phyloP scores from a whole-genome alignment of 2,888 invertebrate species.

The Drosophila testacea region DNA sequence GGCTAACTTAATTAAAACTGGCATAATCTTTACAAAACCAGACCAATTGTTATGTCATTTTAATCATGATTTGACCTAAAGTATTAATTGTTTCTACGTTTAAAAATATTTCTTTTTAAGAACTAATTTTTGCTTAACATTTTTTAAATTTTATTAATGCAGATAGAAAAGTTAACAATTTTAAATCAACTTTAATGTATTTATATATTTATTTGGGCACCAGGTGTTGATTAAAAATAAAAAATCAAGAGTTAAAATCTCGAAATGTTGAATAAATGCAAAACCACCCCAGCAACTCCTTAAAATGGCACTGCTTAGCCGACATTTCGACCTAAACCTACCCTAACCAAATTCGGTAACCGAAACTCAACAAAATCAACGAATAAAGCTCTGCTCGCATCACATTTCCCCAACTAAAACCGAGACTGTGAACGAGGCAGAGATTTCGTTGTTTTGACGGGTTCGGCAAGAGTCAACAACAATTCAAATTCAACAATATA shows the following conservation, averaged over 20 bases:
- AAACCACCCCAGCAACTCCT: conserved; percentile 3
- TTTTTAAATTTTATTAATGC: no score
- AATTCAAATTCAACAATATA: conserved; percentile 64
- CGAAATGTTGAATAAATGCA: not conserved
- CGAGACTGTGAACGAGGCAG: conserved; percentile 44
- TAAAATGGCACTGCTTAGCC: conserved; percentile 13
- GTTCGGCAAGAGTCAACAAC: conserved; percentile 57
- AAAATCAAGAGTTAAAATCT: not conserved
- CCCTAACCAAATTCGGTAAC: conserved; percentile 23
- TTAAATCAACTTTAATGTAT: no score
- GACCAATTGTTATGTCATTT: no score
- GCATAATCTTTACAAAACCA: no score
- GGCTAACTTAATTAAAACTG: no score
- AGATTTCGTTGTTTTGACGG: conserved; percentile 55
- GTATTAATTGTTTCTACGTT: no score
- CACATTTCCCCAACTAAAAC: conserved; percentile 10
- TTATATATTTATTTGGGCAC: no score
- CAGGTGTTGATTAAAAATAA: no score
- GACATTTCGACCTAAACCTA: conserved; percentile 17
- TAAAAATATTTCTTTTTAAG: no score
- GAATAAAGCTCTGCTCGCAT: conserved; percentile 31
- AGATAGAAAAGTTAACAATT: no score
- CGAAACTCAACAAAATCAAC: conserved; percentile 43
- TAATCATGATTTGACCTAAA: no score
- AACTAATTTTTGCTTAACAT: no score